Evolutionary conservation across 2,113 vertebrate species (phyloP).

Genomic region (Saguinus midas): DNA sequence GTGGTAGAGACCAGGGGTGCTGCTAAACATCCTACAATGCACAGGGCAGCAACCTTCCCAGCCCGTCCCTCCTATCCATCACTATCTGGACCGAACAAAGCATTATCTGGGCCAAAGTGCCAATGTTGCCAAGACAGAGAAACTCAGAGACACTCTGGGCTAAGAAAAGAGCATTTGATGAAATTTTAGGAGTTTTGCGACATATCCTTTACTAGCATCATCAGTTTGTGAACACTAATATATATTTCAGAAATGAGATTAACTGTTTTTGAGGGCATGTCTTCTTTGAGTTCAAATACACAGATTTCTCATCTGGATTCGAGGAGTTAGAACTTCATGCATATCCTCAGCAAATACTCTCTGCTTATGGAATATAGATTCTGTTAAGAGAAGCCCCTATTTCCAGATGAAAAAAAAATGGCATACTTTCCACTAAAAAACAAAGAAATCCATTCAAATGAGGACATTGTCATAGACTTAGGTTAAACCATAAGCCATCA

Average conservation of each 20-base stretch:
- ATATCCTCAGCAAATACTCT: background rate
- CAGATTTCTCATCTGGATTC: background rate
- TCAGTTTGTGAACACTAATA: background rate
- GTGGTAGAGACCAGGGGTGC: background rate
- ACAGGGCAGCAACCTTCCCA: background rate
- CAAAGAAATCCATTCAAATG: background rate
- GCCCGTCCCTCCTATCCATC: background rate
- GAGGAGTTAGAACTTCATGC: background rate
- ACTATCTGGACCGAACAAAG: background rate
- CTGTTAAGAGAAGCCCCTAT: background rate
- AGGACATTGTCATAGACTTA: background rate
- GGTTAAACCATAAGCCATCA: background rate
- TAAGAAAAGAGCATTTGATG: background rate
- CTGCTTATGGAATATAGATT: background rate
- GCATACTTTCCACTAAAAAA: background rate
- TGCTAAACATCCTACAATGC: background rate
- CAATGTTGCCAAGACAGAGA: background rate
- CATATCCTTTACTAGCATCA: background rate
- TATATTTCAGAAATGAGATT: background rate
- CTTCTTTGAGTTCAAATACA: slow-evolving; percentile 16
- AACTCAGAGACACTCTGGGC: background rate
- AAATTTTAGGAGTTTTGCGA: background rate
- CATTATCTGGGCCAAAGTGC: background rate
- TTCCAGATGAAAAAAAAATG: background rate
- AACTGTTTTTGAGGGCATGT: background rate